Percentiles rank a stretch among this genome's conserved stretches.
phyloP scores from a whole-genome alignment of 2,113 vertebrate species.

The Engystomops pustulosus region DNA sequence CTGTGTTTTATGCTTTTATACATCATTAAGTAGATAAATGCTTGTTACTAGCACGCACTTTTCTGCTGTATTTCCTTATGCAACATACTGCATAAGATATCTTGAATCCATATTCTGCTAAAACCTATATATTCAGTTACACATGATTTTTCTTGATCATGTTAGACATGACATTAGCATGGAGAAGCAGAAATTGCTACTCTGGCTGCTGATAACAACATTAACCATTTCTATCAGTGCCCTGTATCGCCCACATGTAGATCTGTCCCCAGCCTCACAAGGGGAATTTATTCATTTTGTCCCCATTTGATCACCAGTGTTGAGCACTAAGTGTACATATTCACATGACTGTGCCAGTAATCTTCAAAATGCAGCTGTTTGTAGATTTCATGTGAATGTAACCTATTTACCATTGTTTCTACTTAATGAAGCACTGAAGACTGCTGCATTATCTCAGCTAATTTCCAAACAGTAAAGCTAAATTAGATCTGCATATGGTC shows the following conservation, averaged over 20 bases:
- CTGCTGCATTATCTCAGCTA: not conserved
- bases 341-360: not conserved
- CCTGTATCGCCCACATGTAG: not conserved
- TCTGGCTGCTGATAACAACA: not conserved
- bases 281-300: not conserved
- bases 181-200: not conserved
- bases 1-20: no score
- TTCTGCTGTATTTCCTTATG: no score
- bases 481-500: conserved; percentile 18
- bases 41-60: no score
- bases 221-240: conserved; percentile 17
- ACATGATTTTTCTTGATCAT: not conserved
- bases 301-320: conserved; percentile 1
- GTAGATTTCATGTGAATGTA: conserved; percentile 6
- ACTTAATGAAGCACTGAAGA: not conserved
- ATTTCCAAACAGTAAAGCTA: not conserved
- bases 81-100: no score
- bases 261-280: not conserved
- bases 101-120: no score
- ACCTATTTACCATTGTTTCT: conserved; percentile 16
- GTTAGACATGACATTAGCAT: not conserved
- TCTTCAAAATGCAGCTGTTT: conserved; percentile 14
- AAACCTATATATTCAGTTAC: not conserved
- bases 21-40: no score
- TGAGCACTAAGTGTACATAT: not conserved